A percentile compares a stretch with the other conserved stretches of the same genome.
These are phyloP conservation scores for Chionomys nivalis DNA, from an alignment of 2,113 vertebrate genomes.

Conservation along the genomic window DNA sequence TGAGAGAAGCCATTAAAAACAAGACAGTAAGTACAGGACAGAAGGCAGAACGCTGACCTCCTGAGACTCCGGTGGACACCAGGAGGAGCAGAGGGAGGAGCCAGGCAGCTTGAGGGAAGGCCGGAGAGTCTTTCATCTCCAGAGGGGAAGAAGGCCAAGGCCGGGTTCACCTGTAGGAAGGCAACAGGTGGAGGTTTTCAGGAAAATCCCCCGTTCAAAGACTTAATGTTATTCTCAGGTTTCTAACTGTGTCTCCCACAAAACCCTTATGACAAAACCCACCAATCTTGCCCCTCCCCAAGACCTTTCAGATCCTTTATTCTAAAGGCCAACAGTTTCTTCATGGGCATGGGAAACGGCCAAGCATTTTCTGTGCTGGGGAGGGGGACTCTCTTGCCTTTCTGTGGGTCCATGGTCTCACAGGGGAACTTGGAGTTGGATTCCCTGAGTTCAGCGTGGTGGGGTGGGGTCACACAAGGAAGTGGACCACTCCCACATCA, in stretches of 20 bases:
- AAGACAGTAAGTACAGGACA: background rate
- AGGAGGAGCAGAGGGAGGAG: slow-evolving; percentile 2
- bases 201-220: background rate
- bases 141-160: background rate
- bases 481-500: background rate
- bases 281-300: background rate
- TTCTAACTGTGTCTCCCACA: background rate
- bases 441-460: background rate
- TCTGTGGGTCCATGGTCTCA: background rate
- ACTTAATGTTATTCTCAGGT: background rate
- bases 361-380: background rate
- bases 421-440: background rate
- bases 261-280: background rate
- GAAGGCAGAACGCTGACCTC: slow-evolving; percentile 42
- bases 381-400: background rate
- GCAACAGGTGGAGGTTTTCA: background rate
- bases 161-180: background rate
- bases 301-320: background rate
- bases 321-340: background rate
- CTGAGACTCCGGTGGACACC: background rate
- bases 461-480: background rate
- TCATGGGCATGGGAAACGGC: background rate
- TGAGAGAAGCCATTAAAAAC: background rate
- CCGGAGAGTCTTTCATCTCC: background rate
- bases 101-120: background rate